phyloP scores from a whole-genome alignment of 2,113 vertebrate genomes.

The Pampusana beccarii region DNA sequence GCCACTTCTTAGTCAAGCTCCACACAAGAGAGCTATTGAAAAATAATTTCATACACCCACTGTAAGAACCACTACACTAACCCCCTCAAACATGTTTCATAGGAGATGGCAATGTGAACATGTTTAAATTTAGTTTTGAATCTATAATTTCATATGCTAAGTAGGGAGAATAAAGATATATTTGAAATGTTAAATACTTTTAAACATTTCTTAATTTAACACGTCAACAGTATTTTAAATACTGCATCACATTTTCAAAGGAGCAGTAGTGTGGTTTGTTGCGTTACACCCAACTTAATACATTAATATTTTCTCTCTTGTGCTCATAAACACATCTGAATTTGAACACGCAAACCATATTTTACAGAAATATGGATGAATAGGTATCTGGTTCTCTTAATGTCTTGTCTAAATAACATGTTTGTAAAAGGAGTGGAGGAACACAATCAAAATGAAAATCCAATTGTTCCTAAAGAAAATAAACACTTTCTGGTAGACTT shows the following conservation, averaged over 20 bases:
- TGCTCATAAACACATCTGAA: background rate
- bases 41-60: background rate
- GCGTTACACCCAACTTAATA: background rate
- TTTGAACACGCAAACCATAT: background rate
- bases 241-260: slow-evolving; percentile 18
- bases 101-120: background rate
- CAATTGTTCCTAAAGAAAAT: background rate
- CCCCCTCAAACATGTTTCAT: background rate
- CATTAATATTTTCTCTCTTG: slow-evolving; percentile 17
- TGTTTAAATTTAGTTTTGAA: slow-evolving; percentile 8
- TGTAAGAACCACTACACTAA: background rate
- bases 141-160: slow-evolving; percentile 20
- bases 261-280: slow-evolving; percentile 12
- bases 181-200: slow-evolving; percentile 22
- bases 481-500: background rate
- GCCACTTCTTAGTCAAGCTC: background rate
- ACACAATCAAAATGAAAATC: background rate
- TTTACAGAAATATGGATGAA: background rate
- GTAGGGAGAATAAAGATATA: background rate
- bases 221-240: slow-evolving; percentile 39
- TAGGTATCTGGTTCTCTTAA: background rate
- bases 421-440: background rate
- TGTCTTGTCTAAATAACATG: background rate
- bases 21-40: background rate
- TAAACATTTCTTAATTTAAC: slow-evolving; percentile 15